Evolutionary conservation across 37 sponge, comb jelly and placozoan genomes (phyloP).

Genomic region (Chondrosia reniformis): DNA sequence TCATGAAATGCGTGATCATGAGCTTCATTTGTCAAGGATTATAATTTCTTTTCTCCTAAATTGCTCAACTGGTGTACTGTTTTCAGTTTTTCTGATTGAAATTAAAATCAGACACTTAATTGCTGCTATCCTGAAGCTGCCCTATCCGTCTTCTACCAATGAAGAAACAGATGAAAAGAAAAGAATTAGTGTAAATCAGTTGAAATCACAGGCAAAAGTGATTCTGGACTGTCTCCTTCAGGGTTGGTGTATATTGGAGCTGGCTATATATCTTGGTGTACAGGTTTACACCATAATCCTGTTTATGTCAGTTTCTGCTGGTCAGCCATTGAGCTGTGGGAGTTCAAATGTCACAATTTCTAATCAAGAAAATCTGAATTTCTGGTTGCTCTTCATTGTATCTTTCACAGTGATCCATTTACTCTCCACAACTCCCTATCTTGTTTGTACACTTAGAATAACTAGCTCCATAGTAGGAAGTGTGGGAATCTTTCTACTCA

Average conservation of each 20-base stretch:
- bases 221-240: not conserved
- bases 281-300: not conserved
- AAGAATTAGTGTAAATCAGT: not conserved
- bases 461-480: not conserved
- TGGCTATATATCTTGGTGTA: not conserved
- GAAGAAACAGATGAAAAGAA: not conserved
- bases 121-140: not conserved
- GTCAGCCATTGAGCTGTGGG: not conserved
- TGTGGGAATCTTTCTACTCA: no score
- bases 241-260: not conserved
- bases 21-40: not conserved
- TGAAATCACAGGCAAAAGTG: not conserved
- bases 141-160: no score
- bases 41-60: not conserved
- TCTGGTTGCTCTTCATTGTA: not conserved
- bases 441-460: not conserved
- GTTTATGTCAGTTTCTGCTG: not conserved
- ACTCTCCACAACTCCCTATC: not conserved
- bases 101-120: not conserved
- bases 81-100: not conserved
- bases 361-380: not conserved
- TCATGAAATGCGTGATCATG: no score
- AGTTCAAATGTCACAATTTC: no score
- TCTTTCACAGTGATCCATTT: not conserved
- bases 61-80: not conserved